Evolutionary conservation across 2,888 invertebrate genomes (phyloP).

Genomic region (Acanthococcus lagerstroemiae): DNA sequence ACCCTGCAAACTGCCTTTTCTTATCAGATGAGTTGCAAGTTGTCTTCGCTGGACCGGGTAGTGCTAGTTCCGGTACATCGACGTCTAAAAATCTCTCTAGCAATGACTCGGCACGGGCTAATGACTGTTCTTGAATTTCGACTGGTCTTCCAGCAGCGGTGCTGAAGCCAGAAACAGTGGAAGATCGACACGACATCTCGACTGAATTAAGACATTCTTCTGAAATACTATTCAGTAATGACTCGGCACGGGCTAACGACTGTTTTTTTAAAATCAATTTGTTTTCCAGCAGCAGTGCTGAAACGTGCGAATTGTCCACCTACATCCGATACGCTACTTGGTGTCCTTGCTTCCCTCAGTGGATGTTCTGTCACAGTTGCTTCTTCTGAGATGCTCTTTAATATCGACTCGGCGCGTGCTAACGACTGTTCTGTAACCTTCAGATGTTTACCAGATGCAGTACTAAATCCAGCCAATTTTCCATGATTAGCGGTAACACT

Average conservation of each 20-base stretch:
- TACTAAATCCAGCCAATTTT: constrained; percentile 15
- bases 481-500: background rate
- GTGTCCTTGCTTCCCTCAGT: too few relatives aligned
- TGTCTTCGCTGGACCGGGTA: too few relatives aligned
- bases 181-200: too few relatives aligned
- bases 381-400: background rate
- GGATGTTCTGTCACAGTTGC: too few relatives aligned
- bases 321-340: too few relatives aligned
- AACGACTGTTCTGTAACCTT: constrained; percentile 15
- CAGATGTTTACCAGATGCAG: constrained; percentile 30
- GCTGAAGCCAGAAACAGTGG: too few relatives aligned
- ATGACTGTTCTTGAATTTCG: background rate
- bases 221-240: too few relatives aligned
- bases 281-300: background rate
- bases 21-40: too few relatives aligned
- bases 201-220: too few relatives aligned
- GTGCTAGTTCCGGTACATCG: too few relatives aligned
- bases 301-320: too few relatives aligned
- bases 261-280: background rate
- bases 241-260: background rate
- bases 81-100: too few relatives aligned
- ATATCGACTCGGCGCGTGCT: background rate
- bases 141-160: background rate
- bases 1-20: background rate
- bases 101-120: background rate